Evolutionary conservation across 2,113 vertebrate genomes (phyloP).

Genomic region (Apistogramma diplotaenia): DNA sequence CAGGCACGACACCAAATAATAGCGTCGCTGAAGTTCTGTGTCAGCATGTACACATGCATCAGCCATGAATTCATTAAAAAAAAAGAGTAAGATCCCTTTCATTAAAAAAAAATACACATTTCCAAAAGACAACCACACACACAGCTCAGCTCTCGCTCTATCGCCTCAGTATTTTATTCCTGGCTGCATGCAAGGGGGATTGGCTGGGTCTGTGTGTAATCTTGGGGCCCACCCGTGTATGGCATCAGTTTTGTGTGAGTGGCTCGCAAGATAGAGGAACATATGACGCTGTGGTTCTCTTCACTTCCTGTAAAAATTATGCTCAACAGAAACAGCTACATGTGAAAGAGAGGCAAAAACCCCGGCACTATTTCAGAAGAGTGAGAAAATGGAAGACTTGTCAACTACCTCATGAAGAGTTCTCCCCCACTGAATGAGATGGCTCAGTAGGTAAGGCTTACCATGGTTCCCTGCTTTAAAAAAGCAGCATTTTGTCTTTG

Average conservation of each 20-base stretch:
- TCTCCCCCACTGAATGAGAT: conserved; percentile 24
- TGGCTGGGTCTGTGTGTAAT: conserved; percentile 64
- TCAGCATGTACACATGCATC: not conserved
- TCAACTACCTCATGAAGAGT: not conserved
- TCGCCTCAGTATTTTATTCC: conserved; percentile 19
- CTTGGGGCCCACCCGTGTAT: conserved; percentile 72
- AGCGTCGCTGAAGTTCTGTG: not conserved
- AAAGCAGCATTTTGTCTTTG: not conserved
- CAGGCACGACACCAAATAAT: not conserved
- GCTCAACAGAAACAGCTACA: conserved; percentile 63
- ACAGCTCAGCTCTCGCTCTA: not conserved
- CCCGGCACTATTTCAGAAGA: conserved; percentile 23
- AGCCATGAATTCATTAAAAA: not conserved
- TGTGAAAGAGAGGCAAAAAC: conserved; percentile 49
- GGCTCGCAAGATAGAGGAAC: conserved; percentile 81
- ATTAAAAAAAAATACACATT: not conserved
- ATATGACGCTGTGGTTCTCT: conserved; percentile 71
- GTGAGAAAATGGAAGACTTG: conserved; percentile 40
- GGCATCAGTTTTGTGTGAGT: conserved; percentile 67
- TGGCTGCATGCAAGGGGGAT: not conserved
- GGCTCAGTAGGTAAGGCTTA: conserved; percentile 50
- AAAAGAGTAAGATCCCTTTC: not conserved
- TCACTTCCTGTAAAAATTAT: conserved; percentile 78
- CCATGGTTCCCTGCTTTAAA: not conserved
- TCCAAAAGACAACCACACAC: not conserved